These are phyloP conservation scores for Montipora efflorescens DNA, from an alignment of 64 coral and sea anemone species.

Conservation along the genomic window DNA sequence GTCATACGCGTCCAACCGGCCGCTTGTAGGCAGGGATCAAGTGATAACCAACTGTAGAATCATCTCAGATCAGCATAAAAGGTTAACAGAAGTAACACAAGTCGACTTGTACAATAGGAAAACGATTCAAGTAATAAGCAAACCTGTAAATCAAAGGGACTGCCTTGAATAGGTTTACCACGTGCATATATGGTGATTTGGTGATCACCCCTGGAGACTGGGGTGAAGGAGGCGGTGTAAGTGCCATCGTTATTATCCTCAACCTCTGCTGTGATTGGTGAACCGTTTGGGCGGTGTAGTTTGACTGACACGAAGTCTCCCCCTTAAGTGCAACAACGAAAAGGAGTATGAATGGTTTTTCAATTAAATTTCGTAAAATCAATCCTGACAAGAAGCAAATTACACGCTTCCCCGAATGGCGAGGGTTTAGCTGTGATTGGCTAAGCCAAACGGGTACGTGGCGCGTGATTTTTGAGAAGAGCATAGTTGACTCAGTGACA, in stretches of 20 bases:
- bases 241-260: constrained; percentile 80
- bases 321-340: constrained; percentile 15
- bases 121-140: neutral
- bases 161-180: constrained; percentile 88
- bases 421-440: too few relatives aligned
- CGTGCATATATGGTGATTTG: constrained; percentile 78
- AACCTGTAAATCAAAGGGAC: constrained; percentile 84
- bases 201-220: constrained; percentile 78
- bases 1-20: too few relatives aligned
- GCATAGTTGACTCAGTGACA: too few relatives aligned
- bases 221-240: constrained; percentile 70
- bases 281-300: constrained; percentile 79
- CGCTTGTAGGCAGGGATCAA: too few relatives aligned
- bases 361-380: too few relatives aligned
- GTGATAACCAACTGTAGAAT: too few relatives aligned
- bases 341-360: neutral
- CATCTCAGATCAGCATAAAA: too few relatives aligned
- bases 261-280: constrained; percentile 80
- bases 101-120: neutral
- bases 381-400: too few relatives aligned
- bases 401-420: too few relatives aligned
- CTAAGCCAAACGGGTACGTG: too few relatives aligned
- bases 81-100: too few relatives aligned
- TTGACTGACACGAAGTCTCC: constrained; percentile 83
- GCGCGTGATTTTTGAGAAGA: too few relatives aligned